Evolutionary conservation across 2,888 invertebrate species (phyloP).

Genomic region (Polydrusus cervinus): DNA sequence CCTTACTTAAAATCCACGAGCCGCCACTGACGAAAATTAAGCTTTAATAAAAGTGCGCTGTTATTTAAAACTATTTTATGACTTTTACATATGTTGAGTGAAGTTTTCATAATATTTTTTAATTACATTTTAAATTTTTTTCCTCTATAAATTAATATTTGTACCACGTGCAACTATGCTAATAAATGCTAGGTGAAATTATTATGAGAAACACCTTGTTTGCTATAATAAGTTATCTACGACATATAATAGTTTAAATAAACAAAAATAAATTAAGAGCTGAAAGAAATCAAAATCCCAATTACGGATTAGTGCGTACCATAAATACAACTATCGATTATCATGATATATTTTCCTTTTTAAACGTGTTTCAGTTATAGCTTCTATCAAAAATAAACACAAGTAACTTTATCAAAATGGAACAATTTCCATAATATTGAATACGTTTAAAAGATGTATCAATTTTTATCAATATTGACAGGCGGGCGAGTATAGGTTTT

Average conservation of each 20-base stretch:
- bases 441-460: constrained; percentile 24
- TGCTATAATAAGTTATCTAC: not conserved
- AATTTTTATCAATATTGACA: constrained; percentile 36
- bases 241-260: not conserved
- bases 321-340: not conserved
- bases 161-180: not conserved
- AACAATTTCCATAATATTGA: constrained; percentile 16
- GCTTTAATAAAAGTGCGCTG: too few species aligned
- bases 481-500: constrained; percentile 23
- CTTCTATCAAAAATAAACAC: constrained; percentile 10
- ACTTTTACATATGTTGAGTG: too few species aligned
- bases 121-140: too few species aligned
- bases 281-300: constrained; percentile 6
- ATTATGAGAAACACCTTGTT: not conserved
- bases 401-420: not conserved
- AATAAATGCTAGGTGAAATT: constrained; percentile 12
- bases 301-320: not conserved
- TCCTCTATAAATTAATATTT: too few species aligned
- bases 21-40: too few species aligned
- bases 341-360: not conserved
- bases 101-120: too few species aligned
- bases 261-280: not conserved
- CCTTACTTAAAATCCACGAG: too few species aligned
- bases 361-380: not conserved
- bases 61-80: too few species aligned